phyloP scores from a whole-genome alignment of 1,140 invertebrate species.

The Drosophila obscura region DNA sequence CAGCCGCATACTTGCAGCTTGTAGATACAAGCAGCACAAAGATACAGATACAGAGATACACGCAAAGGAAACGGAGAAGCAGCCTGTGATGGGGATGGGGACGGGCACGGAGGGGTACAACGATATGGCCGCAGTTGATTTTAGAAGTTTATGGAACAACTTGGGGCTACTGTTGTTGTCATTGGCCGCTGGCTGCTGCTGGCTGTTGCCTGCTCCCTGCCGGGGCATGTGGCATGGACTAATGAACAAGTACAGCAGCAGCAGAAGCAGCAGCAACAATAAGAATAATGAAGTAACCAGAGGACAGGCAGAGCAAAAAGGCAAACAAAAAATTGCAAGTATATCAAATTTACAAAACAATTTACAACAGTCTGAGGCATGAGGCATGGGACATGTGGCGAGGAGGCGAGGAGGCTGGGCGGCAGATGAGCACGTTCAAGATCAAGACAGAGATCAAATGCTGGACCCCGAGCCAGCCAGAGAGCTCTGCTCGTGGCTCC shows the following conservation, averaged over 20 bases:
- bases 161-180: conserved; percentile 52
- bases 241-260: conserved; percentile 69
- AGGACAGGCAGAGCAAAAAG: conserved; percentile 17
- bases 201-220: not conserved
- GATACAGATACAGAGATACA: conserved; percentile 63
- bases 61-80: conserved; percentile 23
- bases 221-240: conserved; percentile 48
- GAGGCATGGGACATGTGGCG: conserved; percentile 12
- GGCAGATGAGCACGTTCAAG: conserved; percentile 77
- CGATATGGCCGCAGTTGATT: conserved; percentile 29
- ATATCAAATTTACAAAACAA: conserved; percentile 83
- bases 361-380: conserved; percentile 66
- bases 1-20: conserved; percentile 62
- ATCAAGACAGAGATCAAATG: conserved; percentile 80
- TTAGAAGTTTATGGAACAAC: conserved; percentile 58
- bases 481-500: too few species aligned
- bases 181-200: not conserved
- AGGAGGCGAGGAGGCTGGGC: conserved; percentile 9
- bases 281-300: conserved; percentile 72
- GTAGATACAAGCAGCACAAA: conserved; percentile 57
- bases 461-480: conserved; percentile 29
- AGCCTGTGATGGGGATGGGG: not conserved
- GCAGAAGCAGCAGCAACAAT: conserved; percentile 39
- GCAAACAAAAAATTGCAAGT: conserved; percentile 60
- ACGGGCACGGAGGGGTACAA: not conserved